Evolutionary conservation across 2,888 invertebrate species (phyloP).

Genomic region (Brachyptera risi): DNA sequence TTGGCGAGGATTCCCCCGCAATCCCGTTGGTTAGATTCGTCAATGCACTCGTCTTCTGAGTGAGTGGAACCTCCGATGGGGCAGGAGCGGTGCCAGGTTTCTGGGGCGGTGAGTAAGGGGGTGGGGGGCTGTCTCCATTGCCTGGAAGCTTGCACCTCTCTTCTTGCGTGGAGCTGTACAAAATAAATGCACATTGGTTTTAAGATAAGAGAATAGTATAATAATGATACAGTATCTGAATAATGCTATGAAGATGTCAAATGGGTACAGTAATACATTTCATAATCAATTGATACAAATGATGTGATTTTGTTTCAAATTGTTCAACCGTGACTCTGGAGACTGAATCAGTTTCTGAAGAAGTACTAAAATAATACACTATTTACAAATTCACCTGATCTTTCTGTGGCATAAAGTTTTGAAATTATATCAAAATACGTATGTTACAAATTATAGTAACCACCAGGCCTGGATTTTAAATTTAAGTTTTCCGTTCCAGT

Average conservation of each 20-base stretch:
- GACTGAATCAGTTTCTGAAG: too few species aligned
- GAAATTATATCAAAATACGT: not conserved
- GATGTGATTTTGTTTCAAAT: too few species aligned
- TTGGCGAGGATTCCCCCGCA: slow-evolving; percentile 21
- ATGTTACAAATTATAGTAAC: too few species aligned
- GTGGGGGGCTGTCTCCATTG: slow-evolving; percentile 45
- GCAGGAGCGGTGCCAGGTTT: slow-evolving; percentile 14
- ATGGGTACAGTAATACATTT: too few species aligned
- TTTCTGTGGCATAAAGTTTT: not conserved
- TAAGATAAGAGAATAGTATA: too few species aligned
- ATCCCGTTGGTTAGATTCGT: slow-evolving; percentile 23
- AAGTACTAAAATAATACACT: not conserved
- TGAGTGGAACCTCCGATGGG: slow-evolving; percentile 20
- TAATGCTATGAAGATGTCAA: too few species aligned
- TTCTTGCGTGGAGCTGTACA: slow-evolving; percentile 35
- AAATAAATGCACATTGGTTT: too few species aligned
- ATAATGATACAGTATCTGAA: too few species aligned
- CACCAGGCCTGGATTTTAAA: too few species aligned
- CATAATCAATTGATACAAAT: too few species aligned
- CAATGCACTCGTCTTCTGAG: slow-evolving; percentile 27
- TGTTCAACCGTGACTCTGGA: too few species aligned
- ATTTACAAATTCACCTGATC: not conserved
- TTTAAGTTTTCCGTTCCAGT: too few species aligned
- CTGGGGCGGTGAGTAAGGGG: slow-evolving; percentile 44
- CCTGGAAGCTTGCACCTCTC: slow-evolving; percentile 33